A percentile compares a stretch with the other conserved stretches of the same genome.
Evolutionary conservation across 1,140 invertebrate species (phyloP).

Genomic region (Hetaerina americana): DNA sequence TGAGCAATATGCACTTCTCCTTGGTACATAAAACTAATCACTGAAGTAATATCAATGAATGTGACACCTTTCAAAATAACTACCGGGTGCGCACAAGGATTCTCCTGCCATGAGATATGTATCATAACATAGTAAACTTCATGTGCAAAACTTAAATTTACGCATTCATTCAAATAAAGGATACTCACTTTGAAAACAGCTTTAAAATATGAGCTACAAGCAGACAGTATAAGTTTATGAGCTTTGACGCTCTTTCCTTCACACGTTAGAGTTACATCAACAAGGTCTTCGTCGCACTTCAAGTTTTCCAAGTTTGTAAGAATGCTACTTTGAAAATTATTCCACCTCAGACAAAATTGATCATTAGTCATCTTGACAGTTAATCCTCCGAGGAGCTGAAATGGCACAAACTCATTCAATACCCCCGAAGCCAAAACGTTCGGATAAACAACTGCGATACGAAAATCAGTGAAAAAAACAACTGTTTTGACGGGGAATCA

Average conservation of each 20-base stretch:
- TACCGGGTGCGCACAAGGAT: conserved; percentile 38
- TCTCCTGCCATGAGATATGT: conserved; percentile 35
- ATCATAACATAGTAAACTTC: too few relatives aligned
- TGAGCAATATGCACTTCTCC: conserved; percentile 37
- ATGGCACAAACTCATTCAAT: too few relatives aligned
- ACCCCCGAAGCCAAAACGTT: too few relatives aligned
- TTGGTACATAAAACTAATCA: conserved; percentile 39
- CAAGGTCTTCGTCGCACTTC: conserved; percentile 39
- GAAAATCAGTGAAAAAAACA: too few relatives aligned
- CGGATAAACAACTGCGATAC: too few relatives aligned
- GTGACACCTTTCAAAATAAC: conserved; percentile 37
- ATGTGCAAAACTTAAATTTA: conserved; percentile 9
- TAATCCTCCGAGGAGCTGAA: too few relatives aligned
- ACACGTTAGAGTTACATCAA: conserved; percentile 46
- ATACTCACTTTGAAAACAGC: conserved; percentile 29
- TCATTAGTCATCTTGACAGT: conserved; percentile 23
- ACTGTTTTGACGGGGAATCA: too few relatives aligned
- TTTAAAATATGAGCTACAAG: conserved; percentile 36
- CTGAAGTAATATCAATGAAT: conserved; percentile 31
- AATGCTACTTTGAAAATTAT: conserved; percentile 45
- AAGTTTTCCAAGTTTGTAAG: conserved; percentile 38
- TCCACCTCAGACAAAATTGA: conserved; percentile 48
- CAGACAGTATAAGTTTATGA: conserved; percentile 36
- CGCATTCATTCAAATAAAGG: not conserved
- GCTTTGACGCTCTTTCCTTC: conserved; percentile 36